These are phyloP conservation scores for Centrocercus urophasianus DNA, from an alignment of 2,113 vertebrate species.

Conservation along the genomic window DNA sequence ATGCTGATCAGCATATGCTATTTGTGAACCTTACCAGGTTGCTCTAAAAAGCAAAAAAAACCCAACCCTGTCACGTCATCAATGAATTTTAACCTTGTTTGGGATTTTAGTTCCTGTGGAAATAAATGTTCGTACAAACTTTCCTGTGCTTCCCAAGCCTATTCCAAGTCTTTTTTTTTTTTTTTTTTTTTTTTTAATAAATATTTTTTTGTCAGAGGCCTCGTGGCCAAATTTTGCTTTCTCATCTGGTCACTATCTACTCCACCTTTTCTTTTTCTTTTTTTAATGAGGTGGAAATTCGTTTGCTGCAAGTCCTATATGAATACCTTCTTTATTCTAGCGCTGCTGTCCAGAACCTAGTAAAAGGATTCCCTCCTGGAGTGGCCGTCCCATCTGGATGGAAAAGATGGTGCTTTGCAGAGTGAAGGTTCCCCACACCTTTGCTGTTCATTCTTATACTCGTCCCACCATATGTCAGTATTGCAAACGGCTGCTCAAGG, in stretches of 20 bases:
- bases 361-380: conserved; percentile 96
- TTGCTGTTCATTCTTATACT: conserved; percentile 97
- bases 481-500: conserved; percentile 96
- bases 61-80: accelerated
- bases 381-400: conserved; percentile 98
- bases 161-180: background rate
- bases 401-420: conserved; percentile 97
- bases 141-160: background rate
- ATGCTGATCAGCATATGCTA: background rate
- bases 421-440: conserved; percentile 97
- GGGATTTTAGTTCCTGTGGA: background rate
- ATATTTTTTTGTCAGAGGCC: background rate
- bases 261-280: background rate
- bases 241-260: background rate
- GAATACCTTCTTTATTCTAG: conserved; percentile 55
- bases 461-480: conserved; percentile 99
- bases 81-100: background rate
- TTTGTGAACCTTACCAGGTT: background rate
- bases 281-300: background rate
- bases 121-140: background rate
- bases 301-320: background rate
- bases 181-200: background rate
- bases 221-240: background rate
- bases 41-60: background rate
- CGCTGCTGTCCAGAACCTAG: conserved; percentile 91